Base-by-base conservation (phyloP, 2,113 vertebrate species). In the Sardina pilchardus region DNA sequence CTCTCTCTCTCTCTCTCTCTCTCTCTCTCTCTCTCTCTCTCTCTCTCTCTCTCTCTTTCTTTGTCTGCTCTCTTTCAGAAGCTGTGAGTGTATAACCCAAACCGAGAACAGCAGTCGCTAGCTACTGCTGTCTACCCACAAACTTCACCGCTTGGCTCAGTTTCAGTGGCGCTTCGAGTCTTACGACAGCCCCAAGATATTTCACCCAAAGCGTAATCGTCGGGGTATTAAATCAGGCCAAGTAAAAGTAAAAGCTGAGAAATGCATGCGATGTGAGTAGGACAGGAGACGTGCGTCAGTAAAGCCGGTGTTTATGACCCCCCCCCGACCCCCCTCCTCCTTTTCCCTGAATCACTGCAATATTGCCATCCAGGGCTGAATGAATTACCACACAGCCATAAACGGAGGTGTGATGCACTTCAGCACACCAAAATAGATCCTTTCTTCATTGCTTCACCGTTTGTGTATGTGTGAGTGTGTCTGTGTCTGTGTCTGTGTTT, bases 181-280 rank as follows among this genome's bases (percentile, higher is more conserved):
- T 88, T 86, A 83, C 80, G 87, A 92, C 87, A 90, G 81, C 86
- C 82, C 87, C 85, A 50, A 88, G 83, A 90, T 88, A 90, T 88
- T 85, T 80, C 86, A 87, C 85, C 88, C 82, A 56, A 89, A 89
- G 89, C 83, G 36, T 81, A 91, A 86, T 84, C 87, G 90, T 88
- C 83, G 71, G 85, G 9, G 85, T 86, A 91, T 88, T 89, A 92
- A 91, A 93, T 92, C 89, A 90, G 53, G 81, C 67, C 34, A 71
- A 59, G 45, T 45, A 56, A 82, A 91, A 86, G 88, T 78, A 90
- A 83, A 88, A 86, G 88, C 82, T 85, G 82, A 88, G 88, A 88
- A 91, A 85, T 87, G 50, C 88, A 86, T 90, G 86, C 81, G 83
- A 88, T 89, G 83, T 16, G 21, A 88, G 85, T 63, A 24, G 82